Evolutionary conservation across 2,797 vertebrate species (phyloP), one percentile per base, ranked within the genome.

Genomic region (Austrolebias charrua): DNA sequence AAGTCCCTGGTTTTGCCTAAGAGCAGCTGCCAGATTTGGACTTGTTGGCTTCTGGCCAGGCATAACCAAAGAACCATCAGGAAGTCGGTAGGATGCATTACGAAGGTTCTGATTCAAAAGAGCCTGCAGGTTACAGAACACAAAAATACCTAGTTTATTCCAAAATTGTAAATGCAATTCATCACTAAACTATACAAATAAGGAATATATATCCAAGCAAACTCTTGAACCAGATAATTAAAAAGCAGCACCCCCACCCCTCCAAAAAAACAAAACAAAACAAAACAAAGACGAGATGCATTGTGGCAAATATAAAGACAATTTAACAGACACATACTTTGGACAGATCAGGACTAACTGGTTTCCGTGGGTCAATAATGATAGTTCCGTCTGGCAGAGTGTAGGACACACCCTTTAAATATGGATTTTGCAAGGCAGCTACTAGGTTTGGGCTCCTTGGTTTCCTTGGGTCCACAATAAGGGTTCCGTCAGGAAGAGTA

Each of bases 321-420:
- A 40, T 75, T 35, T 19, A 61, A 50, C 12, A 60, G 19, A 14
- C 53, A 84, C 74, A 28, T 28, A 90, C 90, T 69, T 79, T 78
- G 24, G 84, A 90, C 49, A 90, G 75, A 51, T 92, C 46, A 19
- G 89, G 91, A 45, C 43, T 5, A 63, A 82, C 60, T 63, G 89
- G 87, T 71, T 91, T 90, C 20, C 85, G 47, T 49, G 87, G 91
- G 69, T 92, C 89, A 58, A 91, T 90, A 63, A 93, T 81, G 60
- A 93, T 74, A 31, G 90, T 92, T 59, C 92, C 92, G 82, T 91
- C 90, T 6, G 92, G 87, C 24, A 93, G 80, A 8, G 85, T 88
- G 66, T 90, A 91, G 14, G 92, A 91, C 9, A 85, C 84, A 14
- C 69, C 80, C 71, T 80, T 88, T 16, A 92, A 73, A 75, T 86